phyloP scores from a whole-genome alignment of 2,888 invertebrate species.

The Cyaniris semiargus region DNA sequence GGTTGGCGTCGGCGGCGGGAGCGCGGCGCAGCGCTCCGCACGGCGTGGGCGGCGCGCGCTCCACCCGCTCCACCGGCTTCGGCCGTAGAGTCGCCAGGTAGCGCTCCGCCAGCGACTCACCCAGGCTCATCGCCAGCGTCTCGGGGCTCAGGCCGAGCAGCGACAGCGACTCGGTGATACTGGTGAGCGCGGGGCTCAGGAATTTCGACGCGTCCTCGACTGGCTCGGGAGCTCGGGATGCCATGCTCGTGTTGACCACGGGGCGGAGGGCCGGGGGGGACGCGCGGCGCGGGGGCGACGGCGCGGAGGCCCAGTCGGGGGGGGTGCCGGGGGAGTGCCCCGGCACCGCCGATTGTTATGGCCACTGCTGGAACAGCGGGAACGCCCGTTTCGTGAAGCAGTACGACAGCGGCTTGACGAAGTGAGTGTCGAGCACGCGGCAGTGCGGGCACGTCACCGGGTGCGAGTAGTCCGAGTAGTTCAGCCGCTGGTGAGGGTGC shows the following conservation, averaged over 20 bases:
- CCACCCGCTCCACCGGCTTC: constrained; percentile 61
- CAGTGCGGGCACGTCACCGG: constrained; percentile 95
- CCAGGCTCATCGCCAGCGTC: constrained; percentile 69
- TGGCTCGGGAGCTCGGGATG: constrained; percentile 58
- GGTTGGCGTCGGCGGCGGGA: constrained; percentile 56
- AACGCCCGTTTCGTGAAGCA: constrained; percentile 89
- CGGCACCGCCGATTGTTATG: constrained; percentile 91
- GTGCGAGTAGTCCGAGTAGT: constrained; percentile 97
- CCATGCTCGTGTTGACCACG: constrained; percentile 78
- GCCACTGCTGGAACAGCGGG: constrained; percentile 88
- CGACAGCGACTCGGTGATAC: constrained; percentile 71
- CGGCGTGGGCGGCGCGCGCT: constrained; percentile 48
- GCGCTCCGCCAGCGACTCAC: constrained; percentile 72
- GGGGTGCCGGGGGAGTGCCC: constrained; percentile 80
- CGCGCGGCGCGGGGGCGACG: constrained; percentile 67
- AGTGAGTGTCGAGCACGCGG: constrained; percentile 94
- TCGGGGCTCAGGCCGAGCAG: constrained; percentile 70
- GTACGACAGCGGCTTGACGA: constrained; percentile 93
- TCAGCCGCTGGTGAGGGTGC: constrained; percentile 91
- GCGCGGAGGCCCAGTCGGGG: constrained; percentile 66
- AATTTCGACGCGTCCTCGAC: constrained; percentile 57
- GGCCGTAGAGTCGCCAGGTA: constrained; percentile 69
- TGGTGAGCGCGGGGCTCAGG: constrained; percentile 60
- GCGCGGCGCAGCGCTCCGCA: constrained; percentile 59
- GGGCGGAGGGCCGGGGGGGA: constrained; percentile 72